Conservation (phyloP, 2,113 vertebrate species). For the Peucedramus taeniatus region DNA sequence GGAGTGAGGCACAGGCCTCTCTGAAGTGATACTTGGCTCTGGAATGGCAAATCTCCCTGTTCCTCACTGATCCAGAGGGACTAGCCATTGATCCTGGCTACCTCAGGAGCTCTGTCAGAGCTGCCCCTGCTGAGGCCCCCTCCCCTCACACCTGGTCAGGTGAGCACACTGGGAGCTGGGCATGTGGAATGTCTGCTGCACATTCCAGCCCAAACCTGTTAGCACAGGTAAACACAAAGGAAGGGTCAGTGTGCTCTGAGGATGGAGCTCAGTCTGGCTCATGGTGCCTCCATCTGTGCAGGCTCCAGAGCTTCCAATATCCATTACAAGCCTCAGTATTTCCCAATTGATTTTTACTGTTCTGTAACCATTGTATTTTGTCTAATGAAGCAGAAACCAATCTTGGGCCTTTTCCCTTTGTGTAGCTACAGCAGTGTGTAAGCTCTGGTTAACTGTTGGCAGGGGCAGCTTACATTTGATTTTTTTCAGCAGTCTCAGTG, state of each 20-base stretch:
- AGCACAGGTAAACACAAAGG: background rate
- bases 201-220: background rate
- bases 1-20: background rate
- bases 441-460: slow-evolving; percentile 43
- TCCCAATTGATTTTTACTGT: slow-evolving; percentile 37
- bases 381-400: slow-evolving; percentile 60
- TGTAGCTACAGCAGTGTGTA: background rate
- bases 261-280: background rate
- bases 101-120: background rate
- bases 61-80: background rate
- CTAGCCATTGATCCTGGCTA: background rate
- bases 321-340: slow-evolving; percentile 43
- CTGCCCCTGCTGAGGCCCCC: background rate
- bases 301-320: slow-evolving; percentile 20
- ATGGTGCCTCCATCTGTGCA: background rate
- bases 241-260: background rate
- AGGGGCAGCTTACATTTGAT: background rate
- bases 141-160: background rate
- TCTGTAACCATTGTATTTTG: slow-evolving; percentile 48
- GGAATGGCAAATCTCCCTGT: background rate
- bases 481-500: background rate
- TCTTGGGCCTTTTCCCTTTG: background rate
- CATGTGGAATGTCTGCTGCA: background rate
- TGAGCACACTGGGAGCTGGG: background rate
- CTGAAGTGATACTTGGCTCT: background rate